phyloP scores from a whole-genome alignment of 2,797 vertebrate genomes.

The Diplodus sargus region DNA sequence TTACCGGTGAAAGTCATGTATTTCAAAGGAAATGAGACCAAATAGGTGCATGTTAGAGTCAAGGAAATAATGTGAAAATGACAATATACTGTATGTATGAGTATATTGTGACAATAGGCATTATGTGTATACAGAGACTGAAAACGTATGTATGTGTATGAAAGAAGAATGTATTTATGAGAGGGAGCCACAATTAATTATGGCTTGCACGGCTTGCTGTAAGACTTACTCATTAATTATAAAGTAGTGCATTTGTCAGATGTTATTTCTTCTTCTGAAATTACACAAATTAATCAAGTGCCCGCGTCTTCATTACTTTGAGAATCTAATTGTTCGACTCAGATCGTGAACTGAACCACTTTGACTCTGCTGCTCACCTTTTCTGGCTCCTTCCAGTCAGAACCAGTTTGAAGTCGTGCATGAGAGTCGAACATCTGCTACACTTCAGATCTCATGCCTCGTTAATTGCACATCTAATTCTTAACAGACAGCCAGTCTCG shows the following conservation, averaged over 20 bases:
- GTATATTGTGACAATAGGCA: no score
- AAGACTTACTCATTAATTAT: not conserved
- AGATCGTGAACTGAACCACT: not conserved
- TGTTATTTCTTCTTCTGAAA: not conserved
- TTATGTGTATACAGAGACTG: no score
- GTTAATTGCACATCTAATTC: conserved; percentile 16
- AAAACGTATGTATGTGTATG: no score
- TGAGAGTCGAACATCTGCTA: conserved; percentile 31
- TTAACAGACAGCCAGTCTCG: conserved; percentile 5
- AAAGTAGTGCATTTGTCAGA: not conserved
- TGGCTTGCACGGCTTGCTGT: no score
- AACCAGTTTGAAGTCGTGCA: conserved; percentile 9
- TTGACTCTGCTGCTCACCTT: not conserved
- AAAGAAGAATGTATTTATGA: no score
- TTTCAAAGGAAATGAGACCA: no score
- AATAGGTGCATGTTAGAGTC: no score
- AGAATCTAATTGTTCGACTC: not conserved
- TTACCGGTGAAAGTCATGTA: no score
- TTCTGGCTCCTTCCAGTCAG: not conserved
- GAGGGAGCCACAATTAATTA: no score
- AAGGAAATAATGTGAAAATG: no score
- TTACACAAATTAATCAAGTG: not conserved
- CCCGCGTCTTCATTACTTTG: not conserved
- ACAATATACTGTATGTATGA: no score
- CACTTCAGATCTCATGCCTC: conserved; percentile 3